These are phyloP conservation scores for Plagiodera versicolora DNA, from an alignment of 2,888 invertebrate genomes.

Conservation along the genomic window DNA sequence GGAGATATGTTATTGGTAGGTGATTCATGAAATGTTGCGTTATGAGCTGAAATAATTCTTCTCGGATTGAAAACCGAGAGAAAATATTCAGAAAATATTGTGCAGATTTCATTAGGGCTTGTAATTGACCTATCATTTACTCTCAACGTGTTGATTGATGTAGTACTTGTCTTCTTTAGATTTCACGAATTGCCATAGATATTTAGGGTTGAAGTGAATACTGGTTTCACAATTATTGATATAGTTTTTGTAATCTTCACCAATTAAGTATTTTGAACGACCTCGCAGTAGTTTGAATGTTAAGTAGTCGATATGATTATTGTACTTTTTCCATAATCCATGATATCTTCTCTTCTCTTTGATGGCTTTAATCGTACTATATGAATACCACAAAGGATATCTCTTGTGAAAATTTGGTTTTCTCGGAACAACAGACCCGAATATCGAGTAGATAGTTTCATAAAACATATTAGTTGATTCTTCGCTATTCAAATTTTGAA, in stretches of 20 bases:
- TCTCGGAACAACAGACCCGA: not conserved
- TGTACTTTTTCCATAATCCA: not conserved
- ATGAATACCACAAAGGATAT: not conserved
- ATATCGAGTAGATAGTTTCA: not conserved
- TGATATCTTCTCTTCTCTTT: slow-evolving; percentile 5
- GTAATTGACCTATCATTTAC: not conserved
- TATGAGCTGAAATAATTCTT: slow-evolving; percentile 2
- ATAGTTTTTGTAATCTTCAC: not conserved
- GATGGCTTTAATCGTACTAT: slow-evolving; percentile 5
- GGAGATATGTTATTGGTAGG: not conserved
- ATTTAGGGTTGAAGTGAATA: not conserved
- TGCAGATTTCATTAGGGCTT: not conserved
- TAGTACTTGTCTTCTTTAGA: not conserved
- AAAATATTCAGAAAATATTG: slow-evolving; percentile 2
- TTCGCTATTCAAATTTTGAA: slow-evolving; percentile 5
- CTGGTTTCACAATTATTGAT: slow-evolving; percentile 5
- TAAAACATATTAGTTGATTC: slow-evolving; percentile 1
- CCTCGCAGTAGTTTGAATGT: not conserved
- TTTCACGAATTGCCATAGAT: slow-evolving; percentile 8
- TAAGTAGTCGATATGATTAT: slow-evolving; percentile 1
- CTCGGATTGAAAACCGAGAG: not conserved
- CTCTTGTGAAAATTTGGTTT: not conserved
- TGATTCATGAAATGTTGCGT: not conserved
- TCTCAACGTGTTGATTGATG: slow-evolving; percentile 1
- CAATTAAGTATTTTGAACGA: slow-evolving; percentile 3